Percentiles rank a stretch among this genome's conserved stretches.
These are phyloP conservation scores for Eclectus roratus DNA, from an alignment of 2,113 vertebrate species.

Conservation along the genomic window DNA sequence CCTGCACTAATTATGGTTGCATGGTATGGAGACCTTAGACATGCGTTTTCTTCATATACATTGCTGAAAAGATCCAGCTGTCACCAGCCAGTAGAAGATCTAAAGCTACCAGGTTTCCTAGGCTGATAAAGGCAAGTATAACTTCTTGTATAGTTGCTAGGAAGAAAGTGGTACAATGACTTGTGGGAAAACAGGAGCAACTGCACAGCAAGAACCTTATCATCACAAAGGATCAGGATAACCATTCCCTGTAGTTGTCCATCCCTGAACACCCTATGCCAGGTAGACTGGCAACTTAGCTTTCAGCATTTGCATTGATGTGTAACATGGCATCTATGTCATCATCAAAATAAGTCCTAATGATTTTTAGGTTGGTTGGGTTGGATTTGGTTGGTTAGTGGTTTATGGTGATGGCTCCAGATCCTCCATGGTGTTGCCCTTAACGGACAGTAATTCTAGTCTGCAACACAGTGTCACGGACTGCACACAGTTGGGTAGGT, in stretches of 20 bases:
- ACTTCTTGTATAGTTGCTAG: not conserved
- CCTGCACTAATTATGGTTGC: not conserved
- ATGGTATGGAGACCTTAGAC: not conserved
- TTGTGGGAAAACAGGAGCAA: not conserved
- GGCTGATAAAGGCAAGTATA: not conserved
- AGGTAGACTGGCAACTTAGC: not conserved
- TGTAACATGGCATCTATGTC: not conserved
- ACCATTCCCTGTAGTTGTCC: not conserved
- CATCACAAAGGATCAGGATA: not conserved
- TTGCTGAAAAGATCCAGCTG: not conserved
- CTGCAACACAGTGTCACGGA: not conserved
- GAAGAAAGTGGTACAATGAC: not conserved
- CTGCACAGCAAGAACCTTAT: not conserved
- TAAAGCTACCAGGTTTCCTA: not conserved
- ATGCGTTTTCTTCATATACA: not conserved
- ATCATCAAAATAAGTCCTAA: not conserved
- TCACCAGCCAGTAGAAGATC: not conserved
- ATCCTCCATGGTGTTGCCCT: fast-evolving
- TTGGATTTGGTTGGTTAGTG: not conserved
- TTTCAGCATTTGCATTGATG: not conserved
- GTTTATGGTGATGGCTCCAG: not conserved
- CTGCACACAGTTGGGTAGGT: not conserved
- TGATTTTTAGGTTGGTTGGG: not conserved
- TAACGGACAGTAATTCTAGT: not conserved
- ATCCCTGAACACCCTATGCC: not conserved